Base-by-base conservation (phyloP, 2,797 vertebrate genomes). In the Falco naumanni region DNA sequence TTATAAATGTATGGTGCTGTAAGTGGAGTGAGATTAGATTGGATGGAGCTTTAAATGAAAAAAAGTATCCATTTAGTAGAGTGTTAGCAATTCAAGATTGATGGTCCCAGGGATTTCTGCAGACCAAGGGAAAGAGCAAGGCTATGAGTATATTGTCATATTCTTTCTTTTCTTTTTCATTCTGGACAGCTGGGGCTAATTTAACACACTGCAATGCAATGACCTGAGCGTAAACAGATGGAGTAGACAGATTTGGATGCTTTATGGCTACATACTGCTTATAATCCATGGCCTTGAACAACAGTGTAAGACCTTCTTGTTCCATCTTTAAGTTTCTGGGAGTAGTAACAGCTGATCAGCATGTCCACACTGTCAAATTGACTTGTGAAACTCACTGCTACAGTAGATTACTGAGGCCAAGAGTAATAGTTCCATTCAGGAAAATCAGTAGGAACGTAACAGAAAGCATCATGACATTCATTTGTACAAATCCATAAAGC, bases 101-200 rank as follows among this genome's bases (percentile, higher is more conserved):
- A 92, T 91, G 59, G n/a, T 79, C 25, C 60, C 64, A 59, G n/a
- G 57, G 79, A 85, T 74, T 92, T 96, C 79, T 89, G 69, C 50
- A 83, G 78, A 54, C 17, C n/a, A 61, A 61, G 74, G 74, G 70
- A 86, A 93, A 74, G 63, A 87, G 34, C 45, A 88, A 86, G 45
- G 13, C 60, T 81, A 5, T 16, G 47, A 31, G 9, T 66, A 14
- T 70, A 56, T 56, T 84, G 72, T 59, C 65, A 69, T 72, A 37
- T 59, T 84, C 34, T 84, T 85, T 45, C 45, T 72, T 70, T 94
- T 63, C 33, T 82, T 89, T 88, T 86, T 74, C 56, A 54, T 77
- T 80, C 57, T 57, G 43, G 50, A n/a, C 34, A 81, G 34, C 34
- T 95, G 77, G 39, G 39, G 28, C 16, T 92, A 75, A 84, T 95